A percentile compares a stretch with the other conserved stretches of the same genome.
These are phyloP conservation scores for Tragelaphus imberbis DNA, from an alignment of 2,113 vertebrate species.

Conservation along the genomic window DNA sequence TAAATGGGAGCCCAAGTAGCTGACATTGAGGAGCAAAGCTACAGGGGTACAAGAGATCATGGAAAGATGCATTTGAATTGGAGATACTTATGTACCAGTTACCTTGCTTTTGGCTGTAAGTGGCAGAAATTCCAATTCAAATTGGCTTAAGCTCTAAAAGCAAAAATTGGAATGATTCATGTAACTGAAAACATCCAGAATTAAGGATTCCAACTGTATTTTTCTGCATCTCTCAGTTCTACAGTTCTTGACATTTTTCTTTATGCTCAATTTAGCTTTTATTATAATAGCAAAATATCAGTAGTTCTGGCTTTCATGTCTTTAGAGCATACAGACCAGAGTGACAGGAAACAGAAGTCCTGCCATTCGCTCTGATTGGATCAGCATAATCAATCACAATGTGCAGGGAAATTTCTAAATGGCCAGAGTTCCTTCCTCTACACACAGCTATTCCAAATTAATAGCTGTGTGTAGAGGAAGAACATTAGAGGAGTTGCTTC, in stretches of 20 bases:
- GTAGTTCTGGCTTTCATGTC: neutral
- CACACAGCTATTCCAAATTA: neutral
- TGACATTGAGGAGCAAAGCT: neutral
- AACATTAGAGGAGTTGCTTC: neutral
- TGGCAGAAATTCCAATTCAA: neutral
- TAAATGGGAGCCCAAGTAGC: neutral
- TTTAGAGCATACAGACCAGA: neutral
- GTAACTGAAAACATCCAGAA: neutral
- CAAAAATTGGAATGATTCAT: neutral
- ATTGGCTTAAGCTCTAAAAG: neutral
- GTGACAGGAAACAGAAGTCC: neutral
- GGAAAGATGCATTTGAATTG: neutral
- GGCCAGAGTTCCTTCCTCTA: neutral
- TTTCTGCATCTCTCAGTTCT: neutral
- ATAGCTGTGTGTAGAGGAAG: neutral
- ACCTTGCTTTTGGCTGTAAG: neutral
- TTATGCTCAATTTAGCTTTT: neutral
- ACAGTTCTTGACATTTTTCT: neutral
- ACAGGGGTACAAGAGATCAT: neutral
- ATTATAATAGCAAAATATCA: neutral
- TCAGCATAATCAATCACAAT: neutral
- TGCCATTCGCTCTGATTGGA: neutral
- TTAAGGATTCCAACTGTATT: neutral
- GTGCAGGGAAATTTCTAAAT: neutral
- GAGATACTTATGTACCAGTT: neutral